Percentiles rank a stretch among this genome's conserved stretches.
phyloP scores from a whole-genome alignment of 2,888 invertebrate species.

The Elegia similella region DNA sequence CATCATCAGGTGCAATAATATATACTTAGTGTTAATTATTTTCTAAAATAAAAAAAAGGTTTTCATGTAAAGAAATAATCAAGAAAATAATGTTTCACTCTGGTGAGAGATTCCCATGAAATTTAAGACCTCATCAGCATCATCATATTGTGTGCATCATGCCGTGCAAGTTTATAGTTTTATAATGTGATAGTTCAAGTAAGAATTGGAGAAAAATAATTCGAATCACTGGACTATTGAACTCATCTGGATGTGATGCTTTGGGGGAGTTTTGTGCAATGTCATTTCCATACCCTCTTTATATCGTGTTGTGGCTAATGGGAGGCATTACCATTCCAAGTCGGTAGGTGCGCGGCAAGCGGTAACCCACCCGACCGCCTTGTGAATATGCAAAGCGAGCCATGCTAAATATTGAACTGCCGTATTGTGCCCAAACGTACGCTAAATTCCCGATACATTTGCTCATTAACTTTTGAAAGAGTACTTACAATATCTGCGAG shows the following conservation, averaged over 20 bases:
- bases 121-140: too few species aligned
- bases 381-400: constrained; percentile 72
- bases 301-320: constrained; percentile 45
- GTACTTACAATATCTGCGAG: background rate
- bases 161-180: too few species aligned
- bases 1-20: too few species aligned
- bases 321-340: constrained; percentile 66
- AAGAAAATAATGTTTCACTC: too few species aligned
- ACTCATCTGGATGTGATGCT: background rate
- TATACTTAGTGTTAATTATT: too few species aligned
- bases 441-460: constrained; percentile 29
- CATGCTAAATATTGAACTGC: constrained; percentile 63
- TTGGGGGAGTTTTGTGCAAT: background rate
- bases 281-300: background rate
- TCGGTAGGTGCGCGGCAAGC: constrained; percentile 52
- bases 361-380: constrained; percentile 56
- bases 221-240: too few species aligned
- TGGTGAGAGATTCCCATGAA: too few species aligned
- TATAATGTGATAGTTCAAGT: too few species aligned
- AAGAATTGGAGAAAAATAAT: too few species aligned
- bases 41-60: too few species aligned
- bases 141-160: too few species aligned
- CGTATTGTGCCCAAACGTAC: constrained; percentile 52
- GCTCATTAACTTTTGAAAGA: constrained; percentile 14
- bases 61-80: too few species aligned